Evolutionary conservation across 92 coral and sea anemone species (phyloP), one percentile per base, ranked within the genome.

Genomic region (Bergia puertoricense): DNA sequence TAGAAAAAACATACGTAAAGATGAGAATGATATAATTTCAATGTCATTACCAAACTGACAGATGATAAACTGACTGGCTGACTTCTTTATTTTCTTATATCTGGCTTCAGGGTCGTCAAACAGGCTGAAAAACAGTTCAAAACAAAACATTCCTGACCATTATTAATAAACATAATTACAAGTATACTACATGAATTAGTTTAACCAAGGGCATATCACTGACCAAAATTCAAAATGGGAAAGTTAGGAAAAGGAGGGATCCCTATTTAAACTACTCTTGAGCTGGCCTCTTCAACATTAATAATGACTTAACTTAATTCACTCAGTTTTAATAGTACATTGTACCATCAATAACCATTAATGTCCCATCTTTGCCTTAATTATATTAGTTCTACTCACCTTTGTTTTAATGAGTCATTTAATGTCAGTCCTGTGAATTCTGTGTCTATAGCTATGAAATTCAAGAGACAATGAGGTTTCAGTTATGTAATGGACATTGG

Each of bases 341-440:
- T 69, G 38, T 69, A 37, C 51, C 48, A 39, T 6, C 2, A 6
- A 16, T 37, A 11, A 38, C 73, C 5, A 66, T 66, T 16, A 66
- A 66, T 16, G 8, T 16, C 14, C 6, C 73, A 66, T 66, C 4
- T 3, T 72, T 72, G 2, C 3, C 4, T 80, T 45, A 37, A 69
- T 50, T 16, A 44, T 10, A 46, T 10, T 23, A 6, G 4, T 15
- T 44, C 15, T 4, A 1, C 9, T 20, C 85, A 95, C 98, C 99
- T 94, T 23, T 94, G 97, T 11, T 91, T 89, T 41, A 89, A 82
- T 37, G 90, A 79, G 38, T 95, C 97, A 85, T 88, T 92, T 56
- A 91, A 77, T 7, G 94, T 81, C 15, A 97, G 92, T 62, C 99
- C 99, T 42, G 99, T 97, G 69, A 97, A 97, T 38, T 97, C 99